phyloP scores from a whole-genome alignment of 2,113 vertebrate genomes.

The Tympanuchus pallidicinctus region DNA sequence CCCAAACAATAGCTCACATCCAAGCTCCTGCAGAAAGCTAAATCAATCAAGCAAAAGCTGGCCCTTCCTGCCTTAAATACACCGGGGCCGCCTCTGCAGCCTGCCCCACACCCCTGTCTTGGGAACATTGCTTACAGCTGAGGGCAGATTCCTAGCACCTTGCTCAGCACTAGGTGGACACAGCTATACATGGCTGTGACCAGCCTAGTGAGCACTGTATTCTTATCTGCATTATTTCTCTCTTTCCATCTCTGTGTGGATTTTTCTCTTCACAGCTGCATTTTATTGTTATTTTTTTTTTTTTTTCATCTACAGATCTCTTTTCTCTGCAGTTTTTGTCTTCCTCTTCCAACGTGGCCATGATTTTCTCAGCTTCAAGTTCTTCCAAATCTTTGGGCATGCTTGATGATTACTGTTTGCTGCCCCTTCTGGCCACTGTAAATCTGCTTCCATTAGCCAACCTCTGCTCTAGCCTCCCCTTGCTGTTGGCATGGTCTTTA shows the following conservation, averaged over 20 bases:
- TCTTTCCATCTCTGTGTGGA: background rate
- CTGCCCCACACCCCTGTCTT: background rate
- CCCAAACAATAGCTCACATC: rapidly evolving
- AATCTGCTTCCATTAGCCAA: constrained; percentile 10
- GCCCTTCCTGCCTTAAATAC: background rate
- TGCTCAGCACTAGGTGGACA: background rate
- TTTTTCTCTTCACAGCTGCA: background rate
- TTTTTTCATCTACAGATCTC: background rate
- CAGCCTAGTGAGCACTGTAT: background rate
- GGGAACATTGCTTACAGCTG: background rate
- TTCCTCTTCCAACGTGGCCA: background rate
- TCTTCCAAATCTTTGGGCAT: background rate
- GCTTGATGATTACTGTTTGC: constrained; percentile 28
- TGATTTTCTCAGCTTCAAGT: background rate
- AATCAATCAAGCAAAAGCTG: rapidly evolving
- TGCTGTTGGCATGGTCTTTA: constrained; percentile 17
- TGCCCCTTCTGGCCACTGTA: constrained; percentile 9
- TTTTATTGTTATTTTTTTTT: background rate
- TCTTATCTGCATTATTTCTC: background rate
- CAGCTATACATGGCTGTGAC: background rate
- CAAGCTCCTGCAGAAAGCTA: rapidly evolving
- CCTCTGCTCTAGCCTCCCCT: background rate
- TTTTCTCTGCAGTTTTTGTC: constrained; percentile 2
- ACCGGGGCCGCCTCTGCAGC: background rate
- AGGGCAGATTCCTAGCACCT: background rate